A percentile compares a stretch with the other conserved stretches of the same genome.
phyloP scores from a whole-genome alignment of 1,140 invertebrate species.

The Heliconius eleuchia region DNA sequence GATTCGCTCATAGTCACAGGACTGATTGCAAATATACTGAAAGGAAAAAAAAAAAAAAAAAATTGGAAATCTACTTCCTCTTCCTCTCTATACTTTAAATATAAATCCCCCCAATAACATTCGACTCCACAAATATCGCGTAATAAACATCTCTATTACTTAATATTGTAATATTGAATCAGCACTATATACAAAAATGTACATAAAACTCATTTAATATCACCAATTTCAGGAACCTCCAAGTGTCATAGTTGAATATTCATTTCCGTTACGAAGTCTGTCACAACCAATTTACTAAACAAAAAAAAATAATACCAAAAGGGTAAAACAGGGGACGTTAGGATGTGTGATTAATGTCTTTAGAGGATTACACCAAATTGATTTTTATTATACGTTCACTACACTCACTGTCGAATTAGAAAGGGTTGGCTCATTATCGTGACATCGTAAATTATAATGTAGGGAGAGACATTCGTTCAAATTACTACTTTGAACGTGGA shows the following conservation, averaged over 20 bases:
- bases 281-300: constrained; percentile 24
- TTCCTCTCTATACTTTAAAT: too few species aligned
- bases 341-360: constrained; percentile 52
- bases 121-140: too few species aligned
- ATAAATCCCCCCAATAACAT: too few species aligned
- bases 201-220: background rate
- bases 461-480: background rate
- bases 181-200: background rate
- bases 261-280: constrained; percentile 13
- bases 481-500: constrained; percentile 6
- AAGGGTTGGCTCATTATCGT: constrained; percentile 48
- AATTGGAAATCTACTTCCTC: too few species aligned
- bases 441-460: constrained; percentile 36
- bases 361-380: constrained; percentile 61
- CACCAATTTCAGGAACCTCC: background rate
- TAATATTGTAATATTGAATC: background rate
- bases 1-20: too few species aligned
- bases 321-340: constrained; percentile 47
- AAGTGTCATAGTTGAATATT: constrained; percentile 7
- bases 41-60: too few species aligned
- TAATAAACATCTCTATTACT: too few species aligned
- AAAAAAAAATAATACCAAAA: constrained; percentile 24
- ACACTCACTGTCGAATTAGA: constrained; percentile 31
- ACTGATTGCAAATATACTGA: too few species aligned
- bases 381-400: constrained; percentile 65